phyloP scores from a whole-genome alignment of 2,888 invertebrate species.

The Helleia helle region DNA sequence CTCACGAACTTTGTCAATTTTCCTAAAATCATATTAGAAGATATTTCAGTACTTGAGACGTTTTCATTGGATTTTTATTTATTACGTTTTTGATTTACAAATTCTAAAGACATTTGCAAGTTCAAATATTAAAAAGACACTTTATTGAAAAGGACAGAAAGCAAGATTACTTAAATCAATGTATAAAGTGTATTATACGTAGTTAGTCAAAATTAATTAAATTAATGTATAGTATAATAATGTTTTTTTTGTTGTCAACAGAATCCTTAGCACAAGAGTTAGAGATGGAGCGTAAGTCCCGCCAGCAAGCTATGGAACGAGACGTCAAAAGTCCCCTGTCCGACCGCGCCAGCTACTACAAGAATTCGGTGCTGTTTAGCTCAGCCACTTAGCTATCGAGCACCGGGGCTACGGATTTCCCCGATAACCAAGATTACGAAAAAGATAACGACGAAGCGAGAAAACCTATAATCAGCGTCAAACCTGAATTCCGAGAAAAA shows the following conservation, averaged over 20 bases:
- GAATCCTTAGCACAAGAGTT: constrained; percentile 90
- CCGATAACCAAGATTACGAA: constrained; percentile 49
- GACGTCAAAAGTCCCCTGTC: constrained; percentile 91
- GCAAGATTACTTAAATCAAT: too few species aligned
- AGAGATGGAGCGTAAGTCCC: constrained; percentile 89
- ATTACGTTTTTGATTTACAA: too few species aligned
- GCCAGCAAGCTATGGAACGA: constrained; percentile 85
- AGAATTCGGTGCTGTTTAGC: constrained; percentile 91
- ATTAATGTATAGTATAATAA: too few species aligned
- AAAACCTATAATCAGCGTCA: constrained; percentile 71
- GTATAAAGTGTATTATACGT: too few species aligned
- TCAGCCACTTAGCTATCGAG: constrained; percentile 83
- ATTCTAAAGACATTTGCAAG: too few species aligned
- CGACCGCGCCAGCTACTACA: constrained; percentile 88
- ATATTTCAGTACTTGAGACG: constrained; percentile 49
- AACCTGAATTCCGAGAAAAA: constrained; percentile 70
- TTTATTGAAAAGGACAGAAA: too few species aligned
- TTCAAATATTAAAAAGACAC: too few species aligned
- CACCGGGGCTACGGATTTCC: constrained; percentile 51
- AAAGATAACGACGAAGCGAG: constrained; percentile 51
- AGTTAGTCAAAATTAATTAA: too few species aligned
- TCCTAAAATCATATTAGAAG: constrained; percentile 64
- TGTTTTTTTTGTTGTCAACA: constrained; percentile 67
- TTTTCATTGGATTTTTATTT: constrained; percentile 23
- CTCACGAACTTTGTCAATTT: constrained; percentile 73